A percentile compares a stretch with the other conserved stretches of the same genome.
Conservation (phyloP, 2,888 invertebrate genomes). For the Stenodera caucasica region DNA sequence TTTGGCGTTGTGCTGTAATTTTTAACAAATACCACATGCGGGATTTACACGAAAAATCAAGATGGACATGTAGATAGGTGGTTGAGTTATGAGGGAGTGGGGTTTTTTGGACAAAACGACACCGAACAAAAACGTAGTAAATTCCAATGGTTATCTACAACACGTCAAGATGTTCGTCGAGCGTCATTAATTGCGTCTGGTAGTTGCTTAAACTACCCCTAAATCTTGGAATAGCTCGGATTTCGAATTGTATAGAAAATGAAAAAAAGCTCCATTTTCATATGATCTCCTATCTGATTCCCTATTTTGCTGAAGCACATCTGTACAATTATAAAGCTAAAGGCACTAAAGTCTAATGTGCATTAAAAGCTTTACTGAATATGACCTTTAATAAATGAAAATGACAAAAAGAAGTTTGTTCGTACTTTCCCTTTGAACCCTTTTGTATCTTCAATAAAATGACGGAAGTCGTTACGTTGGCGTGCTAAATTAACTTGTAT, state of each 20-base stretch:
- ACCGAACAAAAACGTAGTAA: conserved; percentile 22
- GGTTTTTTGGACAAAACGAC: conserved; percentile 1
- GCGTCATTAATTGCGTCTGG: conserved; percentile 38
- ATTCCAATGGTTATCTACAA: conserved; percentile 31
- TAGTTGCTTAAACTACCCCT: background rate
- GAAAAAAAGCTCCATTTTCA: too few species aligned
- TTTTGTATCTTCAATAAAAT: conserved; percentile 19
- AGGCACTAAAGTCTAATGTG: conserved; percentile 26
- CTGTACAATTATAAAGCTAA: background rate
- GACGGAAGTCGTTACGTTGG: conserved; percentile 25
- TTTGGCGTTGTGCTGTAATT: conserved; percentile 30
- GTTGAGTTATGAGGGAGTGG: conserved; percentile 35
- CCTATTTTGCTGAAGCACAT: background rate
- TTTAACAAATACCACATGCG: conserved; percentile 34
- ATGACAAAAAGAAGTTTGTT: conserved; percentile 34
- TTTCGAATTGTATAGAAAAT: background rate
- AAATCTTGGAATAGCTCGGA: background rate
- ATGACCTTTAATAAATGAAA: conserved; percentile 32
- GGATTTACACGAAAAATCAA: conserved; percentile 29
- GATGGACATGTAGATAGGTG: conserved; percentile 35
- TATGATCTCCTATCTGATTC: too few species aligned
- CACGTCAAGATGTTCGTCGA: conserved; percentile 40
- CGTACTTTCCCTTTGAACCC: conserved; percentile 10
- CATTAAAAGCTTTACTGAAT: conserved; percentile 38
- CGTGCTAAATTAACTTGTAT: conserved; percentile 24